Conservation (phyloP, 2,113 vertebrate genomes). For the Pseudorasbora parva region DNA sequence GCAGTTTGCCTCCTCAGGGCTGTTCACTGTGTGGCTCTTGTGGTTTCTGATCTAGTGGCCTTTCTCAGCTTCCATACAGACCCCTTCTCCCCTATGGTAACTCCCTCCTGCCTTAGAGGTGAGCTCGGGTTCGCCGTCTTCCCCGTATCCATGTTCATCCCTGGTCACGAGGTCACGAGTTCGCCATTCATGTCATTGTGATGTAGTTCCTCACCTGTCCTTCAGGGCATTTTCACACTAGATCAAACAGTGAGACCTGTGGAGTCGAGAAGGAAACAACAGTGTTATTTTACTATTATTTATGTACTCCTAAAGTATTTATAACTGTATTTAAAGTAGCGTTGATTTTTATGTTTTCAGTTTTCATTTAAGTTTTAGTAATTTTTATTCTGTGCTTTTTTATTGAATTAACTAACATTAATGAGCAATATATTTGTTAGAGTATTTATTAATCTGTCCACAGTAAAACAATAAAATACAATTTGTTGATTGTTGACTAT, state of each 20-base stretch:
- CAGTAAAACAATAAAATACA: too few relatives aligned
- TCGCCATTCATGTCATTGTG: conserved; percentile 7
- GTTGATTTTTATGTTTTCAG: neutral
- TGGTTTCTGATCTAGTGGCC: conserved; percentile 99
- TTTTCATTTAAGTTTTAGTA: neutral
- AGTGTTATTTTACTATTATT: neutral
- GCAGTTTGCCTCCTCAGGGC: conserved; percentile 99
- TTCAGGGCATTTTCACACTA: conserved; percentile 5
- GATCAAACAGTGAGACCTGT: neutral
- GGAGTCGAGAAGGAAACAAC: neutral
- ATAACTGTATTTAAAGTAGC: neutral
- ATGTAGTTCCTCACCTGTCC: conserved; percentile 1
- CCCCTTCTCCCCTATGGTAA: conserved; percentile 91
- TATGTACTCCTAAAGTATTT: neutral
- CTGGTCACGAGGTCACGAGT: neutral
- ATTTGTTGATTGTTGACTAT: too few relatives aligned
- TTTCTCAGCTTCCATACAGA: conserved; percentile 96
- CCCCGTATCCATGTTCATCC: neutral
- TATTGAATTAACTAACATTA: neutral
- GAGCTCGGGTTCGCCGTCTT: conserved; percentile 76
- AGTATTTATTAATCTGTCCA: too few relatives aligned
- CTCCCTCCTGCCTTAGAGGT: conserved; percentile 98
- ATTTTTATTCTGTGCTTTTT: neutral
- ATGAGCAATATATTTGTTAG: too few relatives aligned
- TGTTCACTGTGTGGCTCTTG: conserved; percentile 99